These are phyloP conservation scores for Sphaerophoria taeniata DNA, from an alignment of 2,888 invertebrate genomes.

Conservation along the genomic window DNA sequence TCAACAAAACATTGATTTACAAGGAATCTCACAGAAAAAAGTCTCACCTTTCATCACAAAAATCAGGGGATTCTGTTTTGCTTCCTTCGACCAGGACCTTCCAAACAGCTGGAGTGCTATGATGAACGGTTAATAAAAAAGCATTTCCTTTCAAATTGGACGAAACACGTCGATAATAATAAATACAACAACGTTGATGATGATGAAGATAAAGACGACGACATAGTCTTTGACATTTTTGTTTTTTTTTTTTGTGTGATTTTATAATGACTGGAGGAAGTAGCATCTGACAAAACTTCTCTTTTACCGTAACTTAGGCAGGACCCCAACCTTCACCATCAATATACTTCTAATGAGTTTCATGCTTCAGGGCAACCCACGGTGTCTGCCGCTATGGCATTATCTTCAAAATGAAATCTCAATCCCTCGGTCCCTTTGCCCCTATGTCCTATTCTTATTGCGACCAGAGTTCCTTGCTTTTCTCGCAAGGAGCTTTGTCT, in stretches of 20 bases:
- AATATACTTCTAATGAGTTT: constrained; percentile 18
- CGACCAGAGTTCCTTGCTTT: no score
- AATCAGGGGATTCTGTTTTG: background rate
- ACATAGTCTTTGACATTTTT: background rate
- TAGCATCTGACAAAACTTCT: constrained; percentile 26
- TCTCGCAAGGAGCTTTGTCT: background rate
- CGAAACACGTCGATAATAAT: constrained; percentile 36
- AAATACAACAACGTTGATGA: background rate
- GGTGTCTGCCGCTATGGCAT: constrained; percentile 4
- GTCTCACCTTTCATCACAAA: background rate
- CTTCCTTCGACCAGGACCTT: background rate
- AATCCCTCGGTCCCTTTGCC: background rate
- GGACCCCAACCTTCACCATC: background rate
- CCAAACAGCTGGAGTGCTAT: constrained; percentile 41
- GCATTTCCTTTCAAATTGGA: constrained; percentile 62
- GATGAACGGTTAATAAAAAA: constrained; percentile 54
- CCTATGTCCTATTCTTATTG: no score
- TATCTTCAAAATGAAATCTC: background rate
- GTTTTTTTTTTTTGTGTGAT: background rate
- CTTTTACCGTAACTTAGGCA: background rate
- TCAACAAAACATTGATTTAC: background rate
- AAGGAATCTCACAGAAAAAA: background rate
- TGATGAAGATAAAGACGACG: background rate
- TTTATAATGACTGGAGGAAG: constrained; percentile 1
- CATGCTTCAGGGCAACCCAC: constrained; percentile 4